Percentiles rank a stretch among this genome's conserved stretches.
phyloP scores from a whole-genome alignment of 2,888 invertebrate species.

The Ceriagrion tenellum region DNA sequence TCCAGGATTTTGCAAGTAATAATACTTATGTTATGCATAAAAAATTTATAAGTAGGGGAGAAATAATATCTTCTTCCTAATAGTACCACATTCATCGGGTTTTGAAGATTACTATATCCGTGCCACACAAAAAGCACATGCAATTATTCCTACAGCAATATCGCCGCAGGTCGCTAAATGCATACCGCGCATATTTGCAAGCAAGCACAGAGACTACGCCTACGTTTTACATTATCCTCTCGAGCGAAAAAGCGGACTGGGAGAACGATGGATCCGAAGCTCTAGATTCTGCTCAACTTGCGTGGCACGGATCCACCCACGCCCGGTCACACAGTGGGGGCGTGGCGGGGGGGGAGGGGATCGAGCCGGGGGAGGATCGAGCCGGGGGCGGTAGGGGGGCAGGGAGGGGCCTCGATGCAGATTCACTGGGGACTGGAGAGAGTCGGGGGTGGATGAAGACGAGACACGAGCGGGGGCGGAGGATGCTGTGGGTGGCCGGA shows the following conservation, averaged over 20 bases:
- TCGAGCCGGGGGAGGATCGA: not conserved
- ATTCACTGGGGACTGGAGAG: not conserved
- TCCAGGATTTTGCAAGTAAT: too few relatives aligned
- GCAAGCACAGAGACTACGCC: not conserved
- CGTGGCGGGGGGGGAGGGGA: not conserved
- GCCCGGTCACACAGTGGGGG: not conserved
- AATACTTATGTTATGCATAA: too few relatives aligned
- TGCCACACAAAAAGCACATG: too few relatives aligned
- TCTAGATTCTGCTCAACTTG: not conserved
- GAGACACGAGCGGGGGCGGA: too few relatives aligned
- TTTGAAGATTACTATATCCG: too few relatives aligned
- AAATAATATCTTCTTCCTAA: too few relatives aligned
- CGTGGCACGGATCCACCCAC: not conserved
- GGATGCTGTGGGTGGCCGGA: not conserved
- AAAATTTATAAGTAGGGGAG: too few relatives aligned
- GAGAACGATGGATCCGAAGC: not conserved
- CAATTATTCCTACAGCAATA: too few relatives aligned
- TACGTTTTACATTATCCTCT: not conserved
- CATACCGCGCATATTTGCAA: not conserved
- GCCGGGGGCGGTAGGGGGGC: too few relatives aligned
- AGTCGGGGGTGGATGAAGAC: not conserved
- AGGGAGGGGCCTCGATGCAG: too few relatives aligned
- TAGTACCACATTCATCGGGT: too few relatives aligned
- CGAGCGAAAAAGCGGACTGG: not conserved
- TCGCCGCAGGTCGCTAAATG: not conserved